A percentile compares a stretch with the other conserved stretches of the same genome.
phyloP scores from a whole-genome alignment of 2,113 vertebrate genomes.

The Aegotheles bennettii region DNA sequence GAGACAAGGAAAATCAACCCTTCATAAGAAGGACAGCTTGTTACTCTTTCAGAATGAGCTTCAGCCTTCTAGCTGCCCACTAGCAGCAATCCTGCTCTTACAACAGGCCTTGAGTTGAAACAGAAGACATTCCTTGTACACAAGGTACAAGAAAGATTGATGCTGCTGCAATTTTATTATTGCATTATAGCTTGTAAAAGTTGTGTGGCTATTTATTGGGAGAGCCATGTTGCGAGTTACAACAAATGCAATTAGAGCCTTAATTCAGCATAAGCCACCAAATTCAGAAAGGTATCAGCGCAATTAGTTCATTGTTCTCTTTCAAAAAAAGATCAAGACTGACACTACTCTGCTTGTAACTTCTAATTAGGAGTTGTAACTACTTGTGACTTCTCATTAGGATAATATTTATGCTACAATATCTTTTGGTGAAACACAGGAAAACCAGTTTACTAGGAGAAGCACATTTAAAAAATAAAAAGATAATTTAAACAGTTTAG shows the following conservation, averaged over 20 bases:
- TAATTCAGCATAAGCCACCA: neutral
- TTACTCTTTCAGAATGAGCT: neutral
- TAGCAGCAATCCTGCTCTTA: neutral
- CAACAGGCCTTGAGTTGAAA: neutral
- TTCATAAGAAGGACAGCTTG: neutral
- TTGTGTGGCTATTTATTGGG: neutral
- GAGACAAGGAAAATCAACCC: neutral
- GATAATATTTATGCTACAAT: neutral
- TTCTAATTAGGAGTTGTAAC: neutral
- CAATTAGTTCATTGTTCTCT: neutral
- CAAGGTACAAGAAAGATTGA: neutral
- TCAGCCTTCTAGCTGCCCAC: neutral
- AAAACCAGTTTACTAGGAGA: neutral
- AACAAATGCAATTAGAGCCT: neutral
- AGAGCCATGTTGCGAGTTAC: neutral
- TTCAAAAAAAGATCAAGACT: neutral
- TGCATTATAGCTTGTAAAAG: neutral
- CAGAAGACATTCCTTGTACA: neutral
- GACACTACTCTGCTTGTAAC: neutral
- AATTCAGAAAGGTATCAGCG: neutral
- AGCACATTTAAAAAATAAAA: neutral
- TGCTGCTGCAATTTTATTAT: neutral
- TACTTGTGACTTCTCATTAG: neutral
- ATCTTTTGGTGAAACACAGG: neutral
- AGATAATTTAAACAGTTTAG: neutral